Evolutionary conservation across 2,888 invertebrate genomes (phyloP).

Genomic region (Ectropis crepuscularia): DNA sequence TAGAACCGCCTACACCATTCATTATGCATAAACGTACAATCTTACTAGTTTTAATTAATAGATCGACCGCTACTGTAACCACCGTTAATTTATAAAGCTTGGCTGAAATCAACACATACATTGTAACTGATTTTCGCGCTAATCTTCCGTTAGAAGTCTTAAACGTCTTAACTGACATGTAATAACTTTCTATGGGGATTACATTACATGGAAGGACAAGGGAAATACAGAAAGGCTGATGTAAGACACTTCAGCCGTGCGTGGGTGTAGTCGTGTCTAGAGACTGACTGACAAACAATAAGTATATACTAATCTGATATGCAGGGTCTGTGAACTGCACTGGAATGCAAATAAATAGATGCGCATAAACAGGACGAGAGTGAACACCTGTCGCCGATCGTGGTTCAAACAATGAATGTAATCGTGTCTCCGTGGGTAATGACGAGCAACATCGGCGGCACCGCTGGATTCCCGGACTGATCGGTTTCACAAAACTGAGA

Average conservation of each 20-base stretch:
- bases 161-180: background rate
- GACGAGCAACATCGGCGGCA: constrained; percentile 48
- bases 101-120: background rate
- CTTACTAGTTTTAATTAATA: constrained; percentile 16
- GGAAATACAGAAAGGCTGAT: constrained; percentile 54
- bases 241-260: constrained; percentile 61
- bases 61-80: constrained; percentile 4
- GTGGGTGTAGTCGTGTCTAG: constrained; percentile 62
- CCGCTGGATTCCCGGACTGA: constrained; percentile 37
- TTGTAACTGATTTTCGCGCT: background rate
- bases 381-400: constrained; percentile 77
- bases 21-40: constrained; percentile 7
- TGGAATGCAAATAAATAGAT: constrained; percentile 83
- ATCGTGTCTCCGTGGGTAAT: constrained; percentile 53
- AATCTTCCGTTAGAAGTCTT: background rate
- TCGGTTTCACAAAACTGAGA: no score
- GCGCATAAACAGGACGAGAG: constrained; percentile 76
- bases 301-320: constrained; percentile 67
- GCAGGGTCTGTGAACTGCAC: constrained; percentile 76
- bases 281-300: constrained; percentile 32
- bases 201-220: constrained; percentile 50
- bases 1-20: constrained; percentile 34
- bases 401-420: constrained; percentile 77
- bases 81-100: constrained; percentile 10
- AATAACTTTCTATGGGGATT: constrained; percentile 8